These are phyloP conservation scores for Dermochelys coriacea DNA, from an alignment of 2,797 vertebrate genomes.

Conservation along the genomic window DNA sequence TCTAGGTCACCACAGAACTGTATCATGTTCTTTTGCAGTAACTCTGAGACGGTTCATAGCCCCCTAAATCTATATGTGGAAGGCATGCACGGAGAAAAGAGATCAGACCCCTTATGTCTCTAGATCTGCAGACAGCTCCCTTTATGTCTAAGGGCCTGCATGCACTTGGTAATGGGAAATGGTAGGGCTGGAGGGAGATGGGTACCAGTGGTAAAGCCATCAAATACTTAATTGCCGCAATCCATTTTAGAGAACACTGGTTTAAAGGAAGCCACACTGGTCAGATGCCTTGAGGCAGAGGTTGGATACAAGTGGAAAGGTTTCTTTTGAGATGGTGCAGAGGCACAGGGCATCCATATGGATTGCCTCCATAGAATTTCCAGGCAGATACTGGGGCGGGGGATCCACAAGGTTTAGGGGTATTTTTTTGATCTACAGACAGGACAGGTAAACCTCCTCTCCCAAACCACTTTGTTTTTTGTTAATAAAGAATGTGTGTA, in stretches of 20 bases:
- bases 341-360: not conserved
- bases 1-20: no score
- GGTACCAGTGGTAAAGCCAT: not conserved
- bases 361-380: not conserved
- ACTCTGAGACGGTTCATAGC: not conserved
- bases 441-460: not conserved
- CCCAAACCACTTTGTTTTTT: slow-evolving; percentile 19
- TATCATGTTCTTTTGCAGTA: not conserved
- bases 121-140: not conserved
- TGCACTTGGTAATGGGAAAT: not conserved
- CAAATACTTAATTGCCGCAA: not conserved
- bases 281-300: not conserved
- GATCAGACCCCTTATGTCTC: not conserved
- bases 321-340: not conserved
- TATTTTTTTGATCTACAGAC: not conserved
- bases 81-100: not conserved
- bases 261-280: not conserved
- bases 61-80: not conserved
- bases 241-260: not conserved
- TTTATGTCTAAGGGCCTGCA: not conserved
- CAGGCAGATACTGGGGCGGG: not conserved
- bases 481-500: slow-evolving; percentile 3
- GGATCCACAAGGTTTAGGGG: not conserved
- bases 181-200: not conserved
- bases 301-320: not conserved